Evolutionary conservation across 2,888 invertebrate genomes (phyloP).

Genomic region (Hoplodrina ambigua): DNA sequence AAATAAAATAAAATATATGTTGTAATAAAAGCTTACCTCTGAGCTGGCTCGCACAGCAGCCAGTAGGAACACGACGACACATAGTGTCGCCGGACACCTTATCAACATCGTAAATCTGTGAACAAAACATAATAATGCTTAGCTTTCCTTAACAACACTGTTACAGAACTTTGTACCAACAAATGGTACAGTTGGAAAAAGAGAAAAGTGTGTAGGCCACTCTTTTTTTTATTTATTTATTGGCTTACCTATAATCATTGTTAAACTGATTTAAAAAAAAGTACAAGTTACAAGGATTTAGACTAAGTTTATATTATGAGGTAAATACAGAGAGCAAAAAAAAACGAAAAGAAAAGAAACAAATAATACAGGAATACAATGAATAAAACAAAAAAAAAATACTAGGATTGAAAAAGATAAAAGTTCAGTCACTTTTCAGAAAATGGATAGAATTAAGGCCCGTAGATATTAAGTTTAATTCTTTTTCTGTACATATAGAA

Average conservation of each 20-base stretch:
- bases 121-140: conserved; percentile 82
- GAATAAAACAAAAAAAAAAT: too few species aligned
- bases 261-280: too few species aligned
- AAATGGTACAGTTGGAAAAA: conserved; percentile 23
- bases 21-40: conserved; percentile 88
- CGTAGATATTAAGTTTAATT: not conserved
- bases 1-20: conserved; percentile 23
- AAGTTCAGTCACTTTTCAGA: too few species aligned
- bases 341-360: too few species aligned
- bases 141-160: conserved; percentile 57
- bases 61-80: conserved; percentile 92
- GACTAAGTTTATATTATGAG: too few species aligned
- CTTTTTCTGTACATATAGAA: not conserved
- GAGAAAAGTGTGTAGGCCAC: not conserved
- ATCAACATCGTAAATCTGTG: conserved; percentile 94
- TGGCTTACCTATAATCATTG: too few species aligned
- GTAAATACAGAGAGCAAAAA: too few species aligned
- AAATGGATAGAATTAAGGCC: not conserved
- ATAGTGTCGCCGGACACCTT: conserved; percentile 93
- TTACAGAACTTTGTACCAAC: conserved; percentile 9
- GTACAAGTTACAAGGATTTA: too few species aligned
- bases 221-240: not conserved
- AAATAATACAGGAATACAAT: too few species aligned
- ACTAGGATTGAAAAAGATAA: too few species aligned
- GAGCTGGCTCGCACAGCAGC: conserved; percentile 90